Evolutionary conservation across 1,140 invertebrate species (phyloP), one percentile per base, ranked within the genome.

Genomic region (Delia radicum): DNA sequence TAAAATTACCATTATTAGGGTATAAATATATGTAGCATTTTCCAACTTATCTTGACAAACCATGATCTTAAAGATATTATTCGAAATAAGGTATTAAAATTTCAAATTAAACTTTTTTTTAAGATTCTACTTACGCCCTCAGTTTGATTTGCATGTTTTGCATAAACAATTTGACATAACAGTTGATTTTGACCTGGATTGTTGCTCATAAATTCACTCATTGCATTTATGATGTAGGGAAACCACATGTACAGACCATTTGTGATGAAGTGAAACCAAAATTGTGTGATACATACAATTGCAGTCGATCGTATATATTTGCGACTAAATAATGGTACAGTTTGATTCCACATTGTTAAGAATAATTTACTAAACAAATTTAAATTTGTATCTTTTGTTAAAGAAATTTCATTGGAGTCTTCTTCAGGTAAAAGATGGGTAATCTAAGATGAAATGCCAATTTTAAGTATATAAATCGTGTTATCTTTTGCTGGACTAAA

Each of bases 171-270:
- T n/a, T n/a, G n/a, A n/a, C n/a, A n/a, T n/a, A n/a, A n/a, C n/a
- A n/a, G n/a, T n/a, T n/a, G n/a, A n/a, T n/a, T n/a, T n/a, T n/a
- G n/a, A n/a, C n/a, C n/a, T n/a, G n/a, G n/a, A n/a, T n/a, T n/a
- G n/a, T n/a, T n/a, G n/a, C n/a, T n/a, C n/a, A n/a, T n/a, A n/a
- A n/a, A n/a, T n/a, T n/a, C n/a, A n/a, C n/a, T n/a, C n/a, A n/a
- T n/a, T n/a, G n/a, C n/a, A 78, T 89, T 89, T 8, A 89, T 75
- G 75, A 89, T 89, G 0, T 88, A 86, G 0, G 89, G 88, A 75
- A 89, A 89, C 87, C 88, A 89, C 6, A 89, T 82, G 76, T 88
- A 88, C 77, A 89, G 86, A 1, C 89, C 89, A 75, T 88, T 88
- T 0, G 87, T 88, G 84, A 83, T 86, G 18, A 86, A 87, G 79